Conservation (phyloP, 2,888 invertebrate genomes). For the Brachypterus glaber region DNA sequence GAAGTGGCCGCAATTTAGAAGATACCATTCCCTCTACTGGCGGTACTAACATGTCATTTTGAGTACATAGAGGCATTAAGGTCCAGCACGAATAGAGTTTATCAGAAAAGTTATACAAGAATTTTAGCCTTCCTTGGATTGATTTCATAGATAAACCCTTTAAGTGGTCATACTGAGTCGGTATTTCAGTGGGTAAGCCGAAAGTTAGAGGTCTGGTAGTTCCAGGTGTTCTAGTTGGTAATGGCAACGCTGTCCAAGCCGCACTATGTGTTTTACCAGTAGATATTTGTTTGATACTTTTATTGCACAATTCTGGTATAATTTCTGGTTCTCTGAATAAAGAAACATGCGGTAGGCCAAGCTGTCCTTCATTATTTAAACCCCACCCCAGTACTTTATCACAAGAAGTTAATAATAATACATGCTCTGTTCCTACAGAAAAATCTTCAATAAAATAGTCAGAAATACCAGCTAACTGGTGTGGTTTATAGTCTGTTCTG, state of each 20-base stretch:
- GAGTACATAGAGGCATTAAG: conserved; percentile 42
- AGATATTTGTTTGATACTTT: conserved; percentile 50
- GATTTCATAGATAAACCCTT: conserved; percentile 43
- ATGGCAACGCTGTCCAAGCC: conserved; percentile 51
- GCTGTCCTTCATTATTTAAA: conserved; percentile 53
- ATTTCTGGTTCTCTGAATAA: conserved; percentile 48
- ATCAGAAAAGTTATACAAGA: conserved; percentile 54
- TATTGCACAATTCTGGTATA: conserved; percentile 44
- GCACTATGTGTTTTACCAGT: conserved; percentile 55
- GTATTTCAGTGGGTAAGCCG: conserved; percentile 46
- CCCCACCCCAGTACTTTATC: conserved; percentile 55
- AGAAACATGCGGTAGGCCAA: conserved; percentile 49
- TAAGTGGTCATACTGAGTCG: conserved; percentile 48
- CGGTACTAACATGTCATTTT: conserved; percentile 37
- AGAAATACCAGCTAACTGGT: conserved; percentile 42
- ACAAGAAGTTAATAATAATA: conserved; percentile 46
- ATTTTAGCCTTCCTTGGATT: conserved; percentile 46
- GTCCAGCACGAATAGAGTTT: conserved; percentile 51
- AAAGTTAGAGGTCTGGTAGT: conserved; percentile 43
- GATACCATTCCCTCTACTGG: conserved; percentile 40
- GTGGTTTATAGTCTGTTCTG: conserved; percentile 45
- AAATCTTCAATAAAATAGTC: conserved; percentile 48
- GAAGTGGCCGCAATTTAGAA: conserved; percentile 43
- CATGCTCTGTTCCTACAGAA: conserved; percentile 53
- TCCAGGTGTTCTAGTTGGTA: conserved; percentile 44